Conservation (phyloP, 2,797 vertebrate genomes). For the Pipistrellus pygmaeus region DNA sequence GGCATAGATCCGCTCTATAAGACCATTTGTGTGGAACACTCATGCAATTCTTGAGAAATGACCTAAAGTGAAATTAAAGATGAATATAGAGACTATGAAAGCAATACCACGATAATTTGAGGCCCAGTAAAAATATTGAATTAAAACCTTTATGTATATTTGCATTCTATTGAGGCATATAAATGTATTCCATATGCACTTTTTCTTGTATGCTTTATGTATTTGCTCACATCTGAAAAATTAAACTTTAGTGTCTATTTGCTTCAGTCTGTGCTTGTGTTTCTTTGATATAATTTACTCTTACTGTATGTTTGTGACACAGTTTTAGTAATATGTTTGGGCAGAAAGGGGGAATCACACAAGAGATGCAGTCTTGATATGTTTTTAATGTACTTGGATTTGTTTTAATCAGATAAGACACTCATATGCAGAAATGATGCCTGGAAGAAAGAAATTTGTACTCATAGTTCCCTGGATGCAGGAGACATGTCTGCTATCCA, state of each 20-base stretch:
- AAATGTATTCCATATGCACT: not conserved
- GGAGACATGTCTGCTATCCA: accelerated
- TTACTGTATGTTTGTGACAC: not conserved
- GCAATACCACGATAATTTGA: not conserved
- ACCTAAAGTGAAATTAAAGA: not conserved
- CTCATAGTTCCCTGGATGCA: not conserved
- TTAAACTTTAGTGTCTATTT: not conserved
- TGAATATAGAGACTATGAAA: not conserved
- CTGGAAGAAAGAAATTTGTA: not conserved
- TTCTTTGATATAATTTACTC: not conserved
- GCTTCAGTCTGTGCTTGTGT: not conserved
- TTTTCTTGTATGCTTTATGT: not conserved
- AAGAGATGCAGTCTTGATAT: too few species aligned
- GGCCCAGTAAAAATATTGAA: not conserved
- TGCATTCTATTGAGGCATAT: not conserved
- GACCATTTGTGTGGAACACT: not conserved
- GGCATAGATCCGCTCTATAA: not conserved
- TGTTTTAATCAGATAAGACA: not conserved
- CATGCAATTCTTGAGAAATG: not conserved
- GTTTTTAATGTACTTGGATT: not conserved
- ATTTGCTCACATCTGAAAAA: not conserved
- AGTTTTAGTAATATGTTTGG: not conserved
- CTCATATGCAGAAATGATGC: not conserved
- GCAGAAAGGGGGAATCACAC: not conserved
- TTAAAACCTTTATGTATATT: not conserved